Conservation (phyloP, 2,888 invertebrate species). For the Tetrapedia diversipes region DNA sequence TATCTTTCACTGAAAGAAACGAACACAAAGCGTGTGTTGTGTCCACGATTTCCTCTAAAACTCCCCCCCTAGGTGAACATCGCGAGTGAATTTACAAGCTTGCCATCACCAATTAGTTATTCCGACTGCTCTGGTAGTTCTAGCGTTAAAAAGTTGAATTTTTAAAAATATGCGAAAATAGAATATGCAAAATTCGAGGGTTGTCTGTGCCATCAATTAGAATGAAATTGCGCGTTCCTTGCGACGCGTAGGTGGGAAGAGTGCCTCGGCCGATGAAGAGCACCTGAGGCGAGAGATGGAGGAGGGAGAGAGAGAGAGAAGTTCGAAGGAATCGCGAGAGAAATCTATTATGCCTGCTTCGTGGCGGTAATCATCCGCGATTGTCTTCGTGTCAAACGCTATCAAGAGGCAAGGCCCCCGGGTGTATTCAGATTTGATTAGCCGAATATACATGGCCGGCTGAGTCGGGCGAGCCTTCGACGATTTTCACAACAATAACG, state of each 20-base stretch:
- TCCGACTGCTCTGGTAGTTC: no score
- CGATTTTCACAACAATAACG: conserved; percentile 63
- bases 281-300: no score
- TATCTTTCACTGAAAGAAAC: no score
- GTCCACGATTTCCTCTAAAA: no score
- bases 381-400: conserved; percentile 76
- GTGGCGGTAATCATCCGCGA: conserved; percentile 76
- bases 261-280: conserved; percentile 36
- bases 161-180: no score
- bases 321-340: conserved; percentile 46
- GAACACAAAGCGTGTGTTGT: no score
- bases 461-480: conserved; percentile 29
- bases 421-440: conserved; percentile 76
- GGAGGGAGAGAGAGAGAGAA: no score
- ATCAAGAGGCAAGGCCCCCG: conserved; percentile 70
- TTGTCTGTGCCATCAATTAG: conserved; percentile 69
- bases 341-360: conserved; percentile 65
- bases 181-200: no score
- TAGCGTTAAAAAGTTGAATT: no score
- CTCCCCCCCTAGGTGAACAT: no score
- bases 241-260: conserved; percentile 60
- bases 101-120: no score
- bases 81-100: no score
- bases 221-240: conserved; percentile 68
- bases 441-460: conserved; percentile 46